Evolutionary conservation across 2,888 invertebrate species (phyloP).

Genomic region (Meiosimyza decipiens): DNA sequence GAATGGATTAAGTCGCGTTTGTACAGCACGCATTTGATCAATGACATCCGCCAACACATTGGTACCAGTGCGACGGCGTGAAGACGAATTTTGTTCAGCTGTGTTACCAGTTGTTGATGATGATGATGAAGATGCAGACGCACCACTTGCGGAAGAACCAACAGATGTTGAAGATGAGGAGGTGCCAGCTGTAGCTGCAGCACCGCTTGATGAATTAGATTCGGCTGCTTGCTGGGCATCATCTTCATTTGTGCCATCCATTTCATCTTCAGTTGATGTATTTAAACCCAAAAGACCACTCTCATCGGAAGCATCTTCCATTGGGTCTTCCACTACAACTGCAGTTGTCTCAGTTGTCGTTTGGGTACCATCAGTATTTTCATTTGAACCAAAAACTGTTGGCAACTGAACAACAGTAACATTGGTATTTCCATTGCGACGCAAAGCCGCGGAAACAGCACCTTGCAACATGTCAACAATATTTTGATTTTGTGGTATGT

Average conservation of each 20-base stretch:
- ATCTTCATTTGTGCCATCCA: slow-evolving; percentile 49
- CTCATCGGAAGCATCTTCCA: slow-evolving; percentile 33
- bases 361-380: slow-evolving; percentile 45
- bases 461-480: slow-evolving; percentile 66
- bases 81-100: slow-evolving; percentile 42
- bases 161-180: slow-evolving; percentile 13
- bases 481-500: slow-evolving; percentile 64
- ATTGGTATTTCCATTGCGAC: slow-evolving; percentile 62
- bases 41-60: slow-evolving; percentile 63
- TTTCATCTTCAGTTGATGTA: slow-evolving; percentile 41
- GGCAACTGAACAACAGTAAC: slow-evolving; percentile 65
- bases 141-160: slow-evolving; percentile 31
- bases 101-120: slow-evolving; percentile 35
- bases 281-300: slow-evolving; percentile 31
- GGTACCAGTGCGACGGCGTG: slow-evolving; percentile 63
- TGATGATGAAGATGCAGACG: not conserved
- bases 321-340: slow-evolving; percentile 23
- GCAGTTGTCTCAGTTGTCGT: slow-evolving; percentile 31
- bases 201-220: slow-evolving; percentile 21
- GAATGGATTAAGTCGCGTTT: slow-evolving; percentile 73
- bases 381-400: slow-evolving; percentile 58
- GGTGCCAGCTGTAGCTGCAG: slow-evolving; percentile 39
- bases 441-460: slow-evolving; percentile 65
- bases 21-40: slow-evolving; percentile 62
- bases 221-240: slow-evolving; percentile 34